These are phyloP conservation scores for Microtus obscurus DNA, from an alignment of 2,797 vertebrate species.

Conservation along the genomic window DNA sequence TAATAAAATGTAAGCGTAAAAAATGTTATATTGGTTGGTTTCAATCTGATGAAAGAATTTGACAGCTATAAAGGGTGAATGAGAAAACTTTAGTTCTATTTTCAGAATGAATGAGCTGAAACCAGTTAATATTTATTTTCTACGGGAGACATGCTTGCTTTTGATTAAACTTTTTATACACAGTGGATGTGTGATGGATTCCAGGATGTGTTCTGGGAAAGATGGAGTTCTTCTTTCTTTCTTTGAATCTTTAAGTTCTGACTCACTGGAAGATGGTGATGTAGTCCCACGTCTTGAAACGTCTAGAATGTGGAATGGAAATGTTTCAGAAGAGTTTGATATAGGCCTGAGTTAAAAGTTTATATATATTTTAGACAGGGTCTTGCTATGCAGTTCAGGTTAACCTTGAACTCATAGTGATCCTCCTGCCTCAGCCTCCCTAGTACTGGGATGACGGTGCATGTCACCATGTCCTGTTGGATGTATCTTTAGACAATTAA, in stretches of 20 bases:
- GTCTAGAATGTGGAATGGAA: neutral
- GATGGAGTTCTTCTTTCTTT: neutral
- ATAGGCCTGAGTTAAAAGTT: neutral
- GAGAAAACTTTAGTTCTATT: constrained; percentile 58
- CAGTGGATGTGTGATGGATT: neutral
- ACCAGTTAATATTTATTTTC: constrained; percentile 64
- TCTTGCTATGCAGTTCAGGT: neutral
- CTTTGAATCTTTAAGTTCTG: neutral
- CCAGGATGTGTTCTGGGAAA: neutral
- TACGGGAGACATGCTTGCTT: constrained; percentile 23
- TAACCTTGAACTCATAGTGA: neutral
- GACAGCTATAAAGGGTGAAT: constrained; percentile 7
- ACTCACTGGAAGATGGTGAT: neutral
- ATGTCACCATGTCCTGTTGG: neutral
- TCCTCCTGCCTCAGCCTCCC: neutral
- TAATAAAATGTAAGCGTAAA: constrained; percentile 53
- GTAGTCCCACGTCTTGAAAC: neutral
- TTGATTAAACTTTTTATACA: constrained; percentile 35
- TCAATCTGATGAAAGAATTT: constrained; percentile 28
- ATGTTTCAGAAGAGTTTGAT: constrained; percentile 44
- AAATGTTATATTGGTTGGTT: constrained; percentile 32
- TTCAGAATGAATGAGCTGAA: constrained; percentile 67
- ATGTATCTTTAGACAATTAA: neutral
- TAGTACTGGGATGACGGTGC: neutral
- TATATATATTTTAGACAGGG: neutral